Evolutionary conservation across 64 coral and sea anemone species (phyloP).

Genomic region (Porites lutea): DNA sequence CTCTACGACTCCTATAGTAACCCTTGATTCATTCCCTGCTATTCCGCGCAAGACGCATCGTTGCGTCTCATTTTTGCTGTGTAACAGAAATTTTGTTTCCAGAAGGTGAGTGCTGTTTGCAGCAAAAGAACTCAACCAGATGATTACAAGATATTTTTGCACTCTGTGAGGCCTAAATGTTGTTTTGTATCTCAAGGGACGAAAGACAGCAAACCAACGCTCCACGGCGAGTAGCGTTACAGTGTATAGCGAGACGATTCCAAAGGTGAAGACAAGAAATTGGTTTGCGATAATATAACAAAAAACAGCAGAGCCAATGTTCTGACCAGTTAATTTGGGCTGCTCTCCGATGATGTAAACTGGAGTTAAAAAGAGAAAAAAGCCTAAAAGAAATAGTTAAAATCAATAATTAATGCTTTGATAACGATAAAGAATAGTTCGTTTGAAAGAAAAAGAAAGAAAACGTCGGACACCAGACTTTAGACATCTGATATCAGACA

Average conservation of each 20-base stretch:
- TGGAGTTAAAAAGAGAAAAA: constrained; percentile 49
- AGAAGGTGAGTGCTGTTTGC: constrained; percentile 58
- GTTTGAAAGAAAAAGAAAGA: too few relatives aligned
- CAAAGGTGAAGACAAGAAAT: constrained; percentile 47
- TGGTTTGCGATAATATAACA: constrained; percentile 69
- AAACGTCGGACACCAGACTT: too few relatives aligned
- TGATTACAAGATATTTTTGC: constrained; percentile 29
- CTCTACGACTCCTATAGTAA: constrained; percentile 43
- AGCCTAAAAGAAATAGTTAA: constrained; percentile 10
- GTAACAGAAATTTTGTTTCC: constrained; percentile 34
- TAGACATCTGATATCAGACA: too few relatives aligned
- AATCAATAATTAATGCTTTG: too few relatives aligned
- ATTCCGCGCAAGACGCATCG: constrained; percentile 9
- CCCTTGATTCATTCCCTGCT: constrained; percentile 1
- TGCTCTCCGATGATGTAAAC: constrained; percentile 54
- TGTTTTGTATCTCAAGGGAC: constrained; percentile 42
- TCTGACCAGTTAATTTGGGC: not conserved
- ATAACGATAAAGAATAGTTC: too few relatives aligned
- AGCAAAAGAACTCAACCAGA: constrained; percentile 52
- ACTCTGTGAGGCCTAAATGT: constrained; percentile 53
- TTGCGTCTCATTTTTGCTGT: not conserved
- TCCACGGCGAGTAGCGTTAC: constrained; percentile 62
- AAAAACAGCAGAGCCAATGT: constrained; percentile 30
- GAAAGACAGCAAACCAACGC: constrained; percentile 74
- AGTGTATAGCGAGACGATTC: constrained; percentile 72